phyloP scores from a whole-genome alignment of 2,888 invertebrate species.

The Octonoba sinensis region DNA sequence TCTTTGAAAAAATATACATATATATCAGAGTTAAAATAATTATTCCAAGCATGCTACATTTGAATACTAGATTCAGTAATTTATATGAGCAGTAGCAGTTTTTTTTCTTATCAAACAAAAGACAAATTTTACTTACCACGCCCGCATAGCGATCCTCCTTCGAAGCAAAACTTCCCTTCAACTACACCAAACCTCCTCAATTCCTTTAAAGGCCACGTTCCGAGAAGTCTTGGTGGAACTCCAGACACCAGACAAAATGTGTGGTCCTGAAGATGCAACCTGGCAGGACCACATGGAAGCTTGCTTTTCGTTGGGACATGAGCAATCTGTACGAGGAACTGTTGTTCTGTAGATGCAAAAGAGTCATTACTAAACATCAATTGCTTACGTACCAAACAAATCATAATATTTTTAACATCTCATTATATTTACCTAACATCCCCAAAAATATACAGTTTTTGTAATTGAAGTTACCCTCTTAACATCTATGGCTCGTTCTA shows the following conservation, averaged over 20 bases:
- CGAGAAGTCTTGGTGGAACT: conserved; percentile 83
- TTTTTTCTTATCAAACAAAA: no score
- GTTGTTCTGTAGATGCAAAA: conserved; percentile 76
- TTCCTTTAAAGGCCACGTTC: conserved; percentile 73
- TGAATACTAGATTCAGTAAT: no score
- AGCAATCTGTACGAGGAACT: conserved; percentile 85
- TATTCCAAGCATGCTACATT: no score
- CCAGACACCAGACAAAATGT: conserved; percentile 86
- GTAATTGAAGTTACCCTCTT: no score
- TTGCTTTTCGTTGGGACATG: conserved; percentile 83
- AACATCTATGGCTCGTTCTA: no score
- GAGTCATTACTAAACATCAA: background rate
- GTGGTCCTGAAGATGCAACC: conserved; percentile 85
- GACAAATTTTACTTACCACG: conserved; percentile 73
- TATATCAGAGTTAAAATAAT: no score
- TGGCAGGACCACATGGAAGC: conserved; percentile 83
- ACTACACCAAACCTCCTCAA: conserved; percentile 86
- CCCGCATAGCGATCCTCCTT: conserved; percentile 88
- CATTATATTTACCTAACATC: background rate
- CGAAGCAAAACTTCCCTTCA: conserved; percentile 86
- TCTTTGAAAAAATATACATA: no score
- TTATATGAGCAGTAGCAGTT: no score
- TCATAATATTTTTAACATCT: background rate
- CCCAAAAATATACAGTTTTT: no score
- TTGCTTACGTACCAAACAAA: background rate